A percentile compares a stretch with the other conserved stretches of the same genome.
Conservation (phyloP, 2,797 vertebrate species). For the Danio aesculapii region DNA sequence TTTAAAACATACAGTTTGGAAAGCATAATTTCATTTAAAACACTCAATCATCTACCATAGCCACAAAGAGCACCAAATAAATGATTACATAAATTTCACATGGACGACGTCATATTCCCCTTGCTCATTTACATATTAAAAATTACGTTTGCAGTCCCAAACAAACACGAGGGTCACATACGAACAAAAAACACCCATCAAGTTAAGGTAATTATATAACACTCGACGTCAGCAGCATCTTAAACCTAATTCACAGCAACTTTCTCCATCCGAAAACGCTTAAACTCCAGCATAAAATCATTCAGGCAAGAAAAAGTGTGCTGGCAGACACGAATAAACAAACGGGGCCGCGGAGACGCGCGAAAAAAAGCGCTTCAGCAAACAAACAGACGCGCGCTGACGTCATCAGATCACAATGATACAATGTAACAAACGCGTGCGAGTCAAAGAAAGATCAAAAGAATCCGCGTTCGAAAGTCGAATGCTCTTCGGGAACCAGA, state of each 20-base stretch:
- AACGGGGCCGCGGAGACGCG: conserved; percentile 14
- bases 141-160: not conserved
- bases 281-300: not conserved
- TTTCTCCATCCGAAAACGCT: not conserved
- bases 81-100: not conserved
- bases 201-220: not conserved
- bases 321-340: conserved; percentile 13
- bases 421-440: conserved; percentile 54
- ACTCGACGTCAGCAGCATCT: not conserved
- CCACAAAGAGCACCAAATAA: too few species aligned
- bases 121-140: not conserved
- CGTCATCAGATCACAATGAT: conserved; percentile 25
- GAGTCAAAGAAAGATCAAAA: conserved; percentile 48
- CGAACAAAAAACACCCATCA: not conserved
- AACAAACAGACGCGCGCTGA: conserved; percentile 31
- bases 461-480: not conserved
- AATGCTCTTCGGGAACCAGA: not conserved
- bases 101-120: not conserved
- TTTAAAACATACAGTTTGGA: too few species aligned
- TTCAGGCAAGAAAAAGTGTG: not conserved
- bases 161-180: not conserved
- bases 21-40: too few species aligned
- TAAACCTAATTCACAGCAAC: not conserved
- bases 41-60: too few species aligned
- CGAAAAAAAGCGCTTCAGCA: conserved; percentile 15